These are phyloP conservation scores for Eupithecia centaureata DNA, from an alignment of 2,888 invertebrate species.

Conservation along the genomic window DNA sequence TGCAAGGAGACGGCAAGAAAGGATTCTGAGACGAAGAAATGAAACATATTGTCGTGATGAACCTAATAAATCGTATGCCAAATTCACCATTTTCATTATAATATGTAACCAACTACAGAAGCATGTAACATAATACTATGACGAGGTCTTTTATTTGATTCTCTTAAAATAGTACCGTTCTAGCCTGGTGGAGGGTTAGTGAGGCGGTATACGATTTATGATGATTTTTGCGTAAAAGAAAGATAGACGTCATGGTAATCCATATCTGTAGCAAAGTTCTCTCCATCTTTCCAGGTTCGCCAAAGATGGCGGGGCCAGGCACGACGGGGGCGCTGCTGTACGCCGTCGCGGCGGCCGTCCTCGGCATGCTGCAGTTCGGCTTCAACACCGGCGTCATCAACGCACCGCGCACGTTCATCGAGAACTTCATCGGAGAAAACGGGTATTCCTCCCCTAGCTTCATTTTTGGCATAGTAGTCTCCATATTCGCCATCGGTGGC, in stretches of 20 bases:
- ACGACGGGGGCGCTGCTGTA: conserved; percentile 86
- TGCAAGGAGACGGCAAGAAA: not conserved
- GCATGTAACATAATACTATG: no score
- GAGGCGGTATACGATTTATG: not conserved
- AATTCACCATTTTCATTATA: not conserved
- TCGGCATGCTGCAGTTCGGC: conserved; percentile 89
- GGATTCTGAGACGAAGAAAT: not conserved
- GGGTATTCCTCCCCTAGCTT: conserved; percentile 78
- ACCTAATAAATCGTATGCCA: not conserved
- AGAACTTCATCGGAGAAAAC: conserved; percentile 85
- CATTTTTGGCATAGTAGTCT: conserved; percentile 87
- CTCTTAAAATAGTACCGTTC: not conserved
- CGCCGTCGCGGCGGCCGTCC: conserved; percentile 86
- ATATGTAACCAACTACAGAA: not conserved
- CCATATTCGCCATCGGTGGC: conserved; percentile 91
- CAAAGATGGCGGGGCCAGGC: conserved; percentile 72
- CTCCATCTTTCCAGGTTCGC: conserved; percentile 59
- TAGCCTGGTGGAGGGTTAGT: not conserved
- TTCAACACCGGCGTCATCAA: conserved; percentile 89
- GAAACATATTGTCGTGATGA: not conserved
- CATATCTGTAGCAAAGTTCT: conserved; percentile 19
- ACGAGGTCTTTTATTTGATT: no score
- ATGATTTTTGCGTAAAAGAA: not conserved
- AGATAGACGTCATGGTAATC: not conserved
- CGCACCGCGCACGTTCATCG: conserved; percentile 86